phyloP scores from a whole-genome alignment of 2,113 vertebrate species.

The Callorhinus ursinus region DNA sequence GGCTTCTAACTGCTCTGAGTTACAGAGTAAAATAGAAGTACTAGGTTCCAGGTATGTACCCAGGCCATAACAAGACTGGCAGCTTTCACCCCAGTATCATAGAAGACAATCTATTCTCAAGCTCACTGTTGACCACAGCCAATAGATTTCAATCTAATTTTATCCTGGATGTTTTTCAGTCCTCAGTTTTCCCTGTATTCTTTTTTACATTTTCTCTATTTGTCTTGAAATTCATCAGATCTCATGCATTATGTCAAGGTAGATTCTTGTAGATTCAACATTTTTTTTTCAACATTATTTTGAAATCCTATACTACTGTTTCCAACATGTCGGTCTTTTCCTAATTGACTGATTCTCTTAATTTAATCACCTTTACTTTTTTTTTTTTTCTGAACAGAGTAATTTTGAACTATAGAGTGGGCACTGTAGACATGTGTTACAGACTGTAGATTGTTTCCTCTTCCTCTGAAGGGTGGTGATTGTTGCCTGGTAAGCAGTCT shows the following conservation, averaged over 20 bases:
- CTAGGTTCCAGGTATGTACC: background rate
- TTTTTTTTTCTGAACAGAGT: background rate
- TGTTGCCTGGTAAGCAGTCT: background rate
- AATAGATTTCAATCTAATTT: background rate
- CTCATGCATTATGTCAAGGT: background rate
- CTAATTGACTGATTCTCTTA: background rate
- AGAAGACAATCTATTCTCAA: background rate
- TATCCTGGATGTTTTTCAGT: background rate
- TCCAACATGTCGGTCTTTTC: background rate
- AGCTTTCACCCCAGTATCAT: background rate
- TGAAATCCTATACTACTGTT: background rate
- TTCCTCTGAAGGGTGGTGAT: background rate
- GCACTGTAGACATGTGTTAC: background rate
- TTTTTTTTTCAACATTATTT: background rate
- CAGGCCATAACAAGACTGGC: background rate
- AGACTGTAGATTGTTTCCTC: background rate
- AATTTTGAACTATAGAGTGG: background rate
- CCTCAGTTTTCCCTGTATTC: background rate
- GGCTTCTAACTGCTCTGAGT: background rate
- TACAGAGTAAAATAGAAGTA: background rate
- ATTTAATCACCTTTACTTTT: background rate
- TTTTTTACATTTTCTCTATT: background rate
- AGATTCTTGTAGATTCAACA: background rate
- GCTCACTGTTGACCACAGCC: background rate
- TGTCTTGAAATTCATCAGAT: background rate